A percentile compares a stretch with the other conserved stretches of the same genome.
These are phyloP conservation scores for Campoplex capitator DNA, from an alignment of 2,888 invertebrate genomes.

Conservation along the genomic window DNA sequence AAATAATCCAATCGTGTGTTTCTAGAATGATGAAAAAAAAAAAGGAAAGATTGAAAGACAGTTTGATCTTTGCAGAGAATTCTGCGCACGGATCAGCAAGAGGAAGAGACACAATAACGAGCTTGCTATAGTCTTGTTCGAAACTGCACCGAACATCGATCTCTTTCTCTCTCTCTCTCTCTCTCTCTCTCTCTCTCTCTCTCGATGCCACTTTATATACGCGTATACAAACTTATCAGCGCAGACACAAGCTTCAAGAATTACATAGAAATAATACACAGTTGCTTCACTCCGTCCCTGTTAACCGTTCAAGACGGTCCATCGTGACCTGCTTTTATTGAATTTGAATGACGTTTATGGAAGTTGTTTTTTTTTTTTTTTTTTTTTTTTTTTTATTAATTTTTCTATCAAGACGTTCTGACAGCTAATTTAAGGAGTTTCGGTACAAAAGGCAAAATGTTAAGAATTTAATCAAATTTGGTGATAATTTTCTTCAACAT, in stretches of 20 bases:
- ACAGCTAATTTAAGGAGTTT: not conserved
- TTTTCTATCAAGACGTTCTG: not conserved
- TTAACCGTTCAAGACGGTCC: conserved; percentile 20
- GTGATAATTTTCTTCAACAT: too few species aligned
- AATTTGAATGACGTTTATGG: not conserved
- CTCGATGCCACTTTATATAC: conserved; percentile 38
- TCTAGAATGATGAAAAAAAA: too few species aligned
- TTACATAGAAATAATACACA: not conserved
- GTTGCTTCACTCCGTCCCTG: conserved; percentile 5
- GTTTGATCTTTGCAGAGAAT: not conserved
- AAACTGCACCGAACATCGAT: conserved; percentile 65
- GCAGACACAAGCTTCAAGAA: conserved; percentile 7
- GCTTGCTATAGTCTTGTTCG: conserved; percentile 64
- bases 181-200: not conserved
- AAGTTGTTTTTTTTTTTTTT: not conserved
- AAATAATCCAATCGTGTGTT: too few species aligned
- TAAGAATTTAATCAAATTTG: too few species aligned
- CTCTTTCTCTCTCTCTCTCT: conserved; percentile 23
- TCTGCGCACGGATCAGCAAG: conserved; percentile 2
- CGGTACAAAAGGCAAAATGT: too few species aligned
- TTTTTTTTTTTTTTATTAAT: too few species aligned
- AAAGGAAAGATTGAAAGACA: too few species aligned
- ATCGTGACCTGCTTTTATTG: conserved; percentile 27
- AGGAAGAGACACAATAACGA: conserved; percentile 66
- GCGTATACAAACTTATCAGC: not conserved